These are phyloP conservation scores for Cuniculus paca DNA, from an alignment of 2,797 vertebrate species.

Conservation along the genomic window DNA sequence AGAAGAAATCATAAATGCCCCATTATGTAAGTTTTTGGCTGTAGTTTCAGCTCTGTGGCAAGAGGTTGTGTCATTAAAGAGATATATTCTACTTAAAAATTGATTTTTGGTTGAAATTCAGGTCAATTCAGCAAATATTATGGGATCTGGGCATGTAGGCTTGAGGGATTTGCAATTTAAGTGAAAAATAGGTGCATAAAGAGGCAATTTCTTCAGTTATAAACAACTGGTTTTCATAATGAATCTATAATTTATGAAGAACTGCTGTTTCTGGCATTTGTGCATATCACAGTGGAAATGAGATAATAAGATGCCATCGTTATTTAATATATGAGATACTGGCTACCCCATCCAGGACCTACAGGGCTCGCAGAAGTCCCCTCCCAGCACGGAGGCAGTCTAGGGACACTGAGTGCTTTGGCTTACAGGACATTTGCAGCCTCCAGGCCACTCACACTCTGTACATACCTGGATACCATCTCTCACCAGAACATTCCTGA, in stretches of 20 bases:
- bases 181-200: background rate
- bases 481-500: background rate
- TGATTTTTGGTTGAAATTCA: slow-evolving; percentile 16
- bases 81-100: background rate
- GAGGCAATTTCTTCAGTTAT: background rate
- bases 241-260: background rate
- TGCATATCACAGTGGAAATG: background rate
- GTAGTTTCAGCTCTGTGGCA: background rate
- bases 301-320: background rate
- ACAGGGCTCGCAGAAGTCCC: background rate
- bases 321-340: background rate
- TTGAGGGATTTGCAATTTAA: background rate
- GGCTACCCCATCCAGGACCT: background rate
- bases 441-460: background rate
- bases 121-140: background rate
- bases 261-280: background rate
- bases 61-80: background rate
- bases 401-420: background rate
- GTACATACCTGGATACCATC: background rate
- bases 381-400: background rate
- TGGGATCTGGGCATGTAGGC: background rate
- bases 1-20: background rate
- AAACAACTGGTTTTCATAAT: background rate
- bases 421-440: background rate
- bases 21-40: background rate